Conservation (phyloP, 2,797 vertebrate genomes). For the Chiroxiphia lanceolata region DNA sequence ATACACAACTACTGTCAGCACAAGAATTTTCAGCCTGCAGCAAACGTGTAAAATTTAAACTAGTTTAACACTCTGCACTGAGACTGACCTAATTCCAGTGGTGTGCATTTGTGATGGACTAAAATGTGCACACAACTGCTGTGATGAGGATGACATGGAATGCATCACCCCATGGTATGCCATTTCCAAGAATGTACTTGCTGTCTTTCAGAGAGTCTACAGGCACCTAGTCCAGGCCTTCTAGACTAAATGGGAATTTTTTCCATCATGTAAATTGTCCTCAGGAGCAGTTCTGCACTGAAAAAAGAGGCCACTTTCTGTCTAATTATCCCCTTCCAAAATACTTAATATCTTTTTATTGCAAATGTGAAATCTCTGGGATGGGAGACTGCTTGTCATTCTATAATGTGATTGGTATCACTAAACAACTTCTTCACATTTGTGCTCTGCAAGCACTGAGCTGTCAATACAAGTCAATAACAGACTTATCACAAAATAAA, state of each 20-base stretch:
- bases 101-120: background rate
- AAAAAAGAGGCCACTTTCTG: background rate
- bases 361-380: background rate
- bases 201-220: background rate
- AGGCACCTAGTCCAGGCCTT: background rate
- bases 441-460: background rate
- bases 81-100: background rate
- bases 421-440: background rate
- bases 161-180: background rate
- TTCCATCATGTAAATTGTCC: background rate
- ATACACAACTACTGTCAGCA: background rate
- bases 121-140: background rate
- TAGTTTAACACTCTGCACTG: background rate
- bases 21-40: background rate
- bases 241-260: background rate
- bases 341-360: background rate
- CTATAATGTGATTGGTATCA: background rate
- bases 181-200: background rate
- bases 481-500: conserved; percentile 13
- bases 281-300: background rate
- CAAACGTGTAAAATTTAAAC: background rate
- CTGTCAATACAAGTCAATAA: background rate
- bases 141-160: background rate
- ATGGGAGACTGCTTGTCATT: background rate
- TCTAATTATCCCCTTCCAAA: background rate